A percentile compares a stretch with the other conserved stretches of the same genome.
Evolutionary conservation across 2,113 vertebrate species (phyloP).

Genomic region (Gopherus flavomarginatus): DNA sequence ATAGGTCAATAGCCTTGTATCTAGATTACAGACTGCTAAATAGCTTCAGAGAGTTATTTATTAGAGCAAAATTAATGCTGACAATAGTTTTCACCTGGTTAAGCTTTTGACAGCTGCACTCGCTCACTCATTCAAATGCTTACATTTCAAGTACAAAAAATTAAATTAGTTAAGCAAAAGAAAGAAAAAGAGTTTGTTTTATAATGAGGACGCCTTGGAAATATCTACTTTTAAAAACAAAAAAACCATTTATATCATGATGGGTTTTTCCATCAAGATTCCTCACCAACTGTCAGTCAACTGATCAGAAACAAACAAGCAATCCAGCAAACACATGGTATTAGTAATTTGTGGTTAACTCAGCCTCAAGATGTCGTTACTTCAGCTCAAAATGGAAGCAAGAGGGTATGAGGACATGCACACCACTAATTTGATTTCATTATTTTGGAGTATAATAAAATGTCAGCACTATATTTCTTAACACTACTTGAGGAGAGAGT

Average conservation of each 20-base stretch:
- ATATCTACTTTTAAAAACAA: conserved; percentile 46
- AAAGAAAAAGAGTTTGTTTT: conserved; percentile 59
- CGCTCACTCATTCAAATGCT: conserved; percentile 82
- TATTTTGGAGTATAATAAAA: background rate
- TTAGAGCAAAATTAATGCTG: conserved; percentile 84
- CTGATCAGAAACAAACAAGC: conserved; percentile 31
- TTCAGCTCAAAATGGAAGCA: conserved; percentile 50
- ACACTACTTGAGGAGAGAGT: background rate
- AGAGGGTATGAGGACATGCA: conserved; percentile 12
- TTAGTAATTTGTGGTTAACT: background rate
- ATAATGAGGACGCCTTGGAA: conserved; percentile 46
- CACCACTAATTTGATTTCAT: conserved; percentile 7
- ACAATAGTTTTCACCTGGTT: conserved; percentile 86
- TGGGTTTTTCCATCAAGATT: conserved; percentile 27
- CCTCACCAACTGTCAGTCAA: conserved; percentile 16
- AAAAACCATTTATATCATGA: conserved; percentile 9
- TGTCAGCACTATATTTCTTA: background rate
- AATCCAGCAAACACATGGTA: background rate
- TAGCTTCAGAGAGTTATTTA: conserved; percentile 84
- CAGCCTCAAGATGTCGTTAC: conserved; percentile 11
- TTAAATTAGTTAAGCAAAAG: conserved; percentile 75
- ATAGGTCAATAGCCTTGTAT: conserved; percentile 80
- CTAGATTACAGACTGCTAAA: conserved; percentile 83
- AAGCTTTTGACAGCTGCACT: conserved; percentile 83
- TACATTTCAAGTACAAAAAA: conserved; percentile 80